Conservation (phyloP, 2,888 invertebrate genomes). For the Aspidiotus destructor region DNA sequence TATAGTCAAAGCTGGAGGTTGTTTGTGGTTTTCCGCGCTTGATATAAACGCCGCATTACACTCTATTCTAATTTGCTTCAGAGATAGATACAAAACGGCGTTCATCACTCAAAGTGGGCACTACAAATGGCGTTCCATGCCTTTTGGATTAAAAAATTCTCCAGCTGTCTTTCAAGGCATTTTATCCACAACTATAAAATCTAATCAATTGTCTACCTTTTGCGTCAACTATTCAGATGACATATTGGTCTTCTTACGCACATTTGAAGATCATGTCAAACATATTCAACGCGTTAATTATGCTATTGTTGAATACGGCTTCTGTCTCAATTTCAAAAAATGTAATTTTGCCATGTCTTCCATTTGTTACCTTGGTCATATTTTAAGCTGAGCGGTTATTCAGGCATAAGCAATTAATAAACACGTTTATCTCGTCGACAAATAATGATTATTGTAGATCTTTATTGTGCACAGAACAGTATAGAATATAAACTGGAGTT, state of each 20-base stretch:
- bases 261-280: constrained; percentile 36
- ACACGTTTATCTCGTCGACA: too few relatives aligned
- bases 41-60: too few relatives aligned
- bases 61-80: too few relatives aligned
- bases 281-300: constrained; percentile 35
- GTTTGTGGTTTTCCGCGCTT: constrained; percentile 39
- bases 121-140: not conserved
- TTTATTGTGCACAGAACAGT: too few relatives aligned
- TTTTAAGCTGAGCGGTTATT: constrained; percentile 1
- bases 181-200: not conserved
- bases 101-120: constrained; percentile 11
- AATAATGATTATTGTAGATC: too few relatives aligned
- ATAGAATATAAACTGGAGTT: too few relatives aligned
- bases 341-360: constrained; percentile 23
- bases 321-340: constrained; percentile 23
- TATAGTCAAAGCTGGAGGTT: constrained; percentile 39
- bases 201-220: not conserved
- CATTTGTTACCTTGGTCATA: constrained; percentile 23
- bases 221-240: not conserved
- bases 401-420: too few relatives aligned
- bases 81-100: constrained; percentile 14
- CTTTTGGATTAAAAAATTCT: constrained; percentile 25
- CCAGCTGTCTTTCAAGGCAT: not conserved
- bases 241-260: constrained; percentile 31
- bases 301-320: constrained; percentile 34